Base-by-base conservation (phyloP, 2,113 vertebrate genomes). In the Leptosomus discolor region DNA sequence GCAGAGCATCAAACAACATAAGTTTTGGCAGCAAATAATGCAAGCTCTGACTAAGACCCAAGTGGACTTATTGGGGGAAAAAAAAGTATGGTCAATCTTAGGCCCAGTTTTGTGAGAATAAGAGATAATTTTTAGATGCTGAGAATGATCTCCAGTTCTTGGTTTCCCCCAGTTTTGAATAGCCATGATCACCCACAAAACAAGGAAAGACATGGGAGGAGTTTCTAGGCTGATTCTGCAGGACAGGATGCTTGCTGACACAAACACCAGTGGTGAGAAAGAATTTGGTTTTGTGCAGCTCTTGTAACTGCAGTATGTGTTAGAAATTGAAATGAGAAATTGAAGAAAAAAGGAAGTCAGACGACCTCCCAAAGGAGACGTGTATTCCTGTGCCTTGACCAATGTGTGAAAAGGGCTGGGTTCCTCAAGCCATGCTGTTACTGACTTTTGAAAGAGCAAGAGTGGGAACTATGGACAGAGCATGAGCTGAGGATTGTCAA, bases 401-500 rank as follows among this genome's bases (percentile, higher is more conserved):
- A 4, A 5, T 0, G 0, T 39, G 23, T 37, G n/a, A 8, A 24
- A 64, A 36, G 20, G 8, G 13, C 43, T 65, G 61, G 19, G 7
- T 61, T 61, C 48, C 45, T 68, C 34, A 54, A 54, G 30, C 9
- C 8, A 4, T 6, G 2, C 17, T 69, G 21, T 30, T 32, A 41
- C 9, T 81, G 30, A 75, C 34, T 88, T 77, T 15, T 58, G 61
- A 85, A 91, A 60, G 61, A 71, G 26, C 23, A 32, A 17, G 43
- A 70, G 11, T 68, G 19, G 15, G 16, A 8, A 27, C 32, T 80
- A 7, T 11, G 22, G 30, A 15, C 15, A 29, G 50, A 79, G 57
- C 34, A 39, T 1, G 46, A 82, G 57, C 39, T 76, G 77, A 87
- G 67, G 45, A 27, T 24, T 61, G 34, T 50, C 37, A 45, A 73